Conservation (phyloP, 2,113 vertebrate species). For the Rallus limicola region DNA sequence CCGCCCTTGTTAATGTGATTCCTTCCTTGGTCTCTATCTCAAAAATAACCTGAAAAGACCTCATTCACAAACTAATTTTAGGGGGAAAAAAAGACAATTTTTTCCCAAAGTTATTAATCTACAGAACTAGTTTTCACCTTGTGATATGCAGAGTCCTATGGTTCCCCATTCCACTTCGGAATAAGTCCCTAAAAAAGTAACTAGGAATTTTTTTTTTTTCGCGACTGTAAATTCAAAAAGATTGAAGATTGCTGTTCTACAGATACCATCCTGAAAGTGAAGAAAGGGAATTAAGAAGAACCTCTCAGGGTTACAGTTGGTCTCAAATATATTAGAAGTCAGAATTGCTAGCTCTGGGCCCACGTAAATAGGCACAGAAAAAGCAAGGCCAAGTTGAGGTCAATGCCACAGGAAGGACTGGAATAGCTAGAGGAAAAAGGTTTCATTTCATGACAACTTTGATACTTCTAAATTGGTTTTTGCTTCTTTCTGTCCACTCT, state of each 20-base stretch:
- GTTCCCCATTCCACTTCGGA: neutral
- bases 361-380: neutral
- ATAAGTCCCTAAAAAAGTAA: neutral
- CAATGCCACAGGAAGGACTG: neutral
- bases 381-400: neutral
- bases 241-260: neutral
- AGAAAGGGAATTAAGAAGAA: neutral
- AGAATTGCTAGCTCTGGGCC: neutral
- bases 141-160: neutral
- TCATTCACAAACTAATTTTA: neutral
- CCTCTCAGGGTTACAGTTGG: neutral
- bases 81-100: neutral
- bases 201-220: neutral
- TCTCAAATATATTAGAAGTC: neutral
- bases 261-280: neutral
- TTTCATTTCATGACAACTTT: neutral
- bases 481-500: neutral
- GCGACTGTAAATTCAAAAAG: neutral
- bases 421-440: neutral
- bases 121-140: neutral
- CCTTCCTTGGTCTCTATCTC: neutral
- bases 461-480: neutral
- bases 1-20: neutral
- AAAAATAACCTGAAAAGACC: neutral
- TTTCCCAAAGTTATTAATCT: neutral